Percentiles rank a stretch among this genome's conserved stretches.
Conservation (phyloP, 2,888 invertebrate genomes). For the Dermolepida albohirtum region DNA sequence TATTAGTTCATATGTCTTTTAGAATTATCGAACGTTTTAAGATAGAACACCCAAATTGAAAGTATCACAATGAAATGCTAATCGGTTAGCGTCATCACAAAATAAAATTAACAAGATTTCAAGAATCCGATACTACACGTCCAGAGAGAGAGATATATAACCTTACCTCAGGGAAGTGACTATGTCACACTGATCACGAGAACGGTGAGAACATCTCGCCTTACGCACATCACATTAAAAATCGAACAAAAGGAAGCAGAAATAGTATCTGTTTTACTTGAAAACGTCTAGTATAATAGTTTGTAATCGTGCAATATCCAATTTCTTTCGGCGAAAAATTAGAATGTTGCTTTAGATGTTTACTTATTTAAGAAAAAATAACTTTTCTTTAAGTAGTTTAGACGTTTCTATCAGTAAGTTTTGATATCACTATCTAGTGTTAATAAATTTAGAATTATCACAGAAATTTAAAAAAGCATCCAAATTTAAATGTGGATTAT, state of each 20-base stretch:
- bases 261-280: slow-evolving; percentile 42
- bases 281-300: slow-evolving; percentile 45
- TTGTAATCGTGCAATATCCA: slow-evolving; percentile 31
- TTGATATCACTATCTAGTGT: too few relatives aligned
- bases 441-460: too few relatives aligned
- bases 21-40: slow-evolving; percentile 8
- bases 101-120: slow-evolving; percentile 25
- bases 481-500: too few relatives aligned
- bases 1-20: slow-evolving; percentile 20
- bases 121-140: slow-evolving; percentile 26
- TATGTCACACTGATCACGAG: slow-evolving; percentile 45
- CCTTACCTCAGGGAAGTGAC: slow-evolving; percentile 14
- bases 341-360: too few relatives aligned
- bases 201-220: slow-evolving; percentile 49
- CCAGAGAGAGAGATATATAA: neutral
- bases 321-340: slow-evolving; percentile 1
- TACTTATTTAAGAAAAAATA: too few relatives aligned
- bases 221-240: slow-evolving; percentile 43
- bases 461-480: too few relatives aligned
- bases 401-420: too few relatives aligned
- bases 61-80: slow-evolving; percentile 27
- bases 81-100: slow-evolving; percentile 32
- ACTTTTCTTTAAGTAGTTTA: too few relatives aligned
- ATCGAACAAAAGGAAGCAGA: slow-evolving; percentile 39
- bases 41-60: slow-evolving; percentile 39